Evolutionary conservation across 2,888 invertebrate species (phyloP), one percentile per base, ranked within the genome.

Genomic region (Melangyna quadrimaculata): DNA sequence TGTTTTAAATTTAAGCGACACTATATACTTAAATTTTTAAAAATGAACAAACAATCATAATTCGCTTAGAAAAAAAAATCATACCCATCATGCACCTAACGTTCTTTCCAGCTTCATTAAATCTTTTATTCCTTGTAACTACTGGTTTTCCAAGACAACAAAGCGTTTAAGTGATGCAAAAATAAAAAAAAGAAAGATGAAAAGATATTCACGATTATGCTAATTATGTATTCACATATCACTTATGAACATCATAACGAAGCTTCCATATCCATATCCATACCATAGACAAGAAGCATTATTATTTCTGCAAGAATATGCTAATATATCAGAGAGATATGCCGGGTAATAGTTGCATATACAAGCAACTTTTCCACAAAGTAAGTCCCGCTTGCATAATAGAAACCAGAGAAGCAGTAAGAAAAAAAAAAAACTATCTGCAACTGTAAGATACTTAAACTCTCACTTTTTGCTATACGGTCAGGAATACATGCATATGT

Each of bases 171-270:
- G 19, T 35, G 48, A 29, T 17, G n/a, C 0, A 24, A 45, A 17
- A 14, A n/a, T n/a, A n/a, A 19, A 65, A 37, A 17, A 45, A n/a
- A 6, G 37, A 69, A 45, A 59, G 45, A 65, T 69, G 65, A 72
- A 72, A 71, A 55, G 57, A 77, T 77, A 73, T 71, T 78, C 73
- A 82, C 72, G 78, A 73, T 57, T 82, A 78, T 78, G 78, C 73
- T 82, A 82, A 82, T 82, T 78, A 73, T 59, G 14, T 73, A 73
- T 69, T 57, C 61, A 61, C 45, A 69, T 82, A 82, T 82, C 82
- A 78, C 82, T 77, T 78, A 69, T 78, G 78, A 69, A 48, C 67
- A 82, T 82, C 78, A 72, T 73, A 82, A 78, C 82, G 55, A 69
- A 73, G 57, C 73, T 53, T 45, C 67, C 67, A 79, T 14, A 19